A percentile compares a stretch with the other conserved stretches of the same genome.
phyloP scores from a whole-genome alignment of 2,888 invertebrate species.

The Cepaea hortensis region DNA sequence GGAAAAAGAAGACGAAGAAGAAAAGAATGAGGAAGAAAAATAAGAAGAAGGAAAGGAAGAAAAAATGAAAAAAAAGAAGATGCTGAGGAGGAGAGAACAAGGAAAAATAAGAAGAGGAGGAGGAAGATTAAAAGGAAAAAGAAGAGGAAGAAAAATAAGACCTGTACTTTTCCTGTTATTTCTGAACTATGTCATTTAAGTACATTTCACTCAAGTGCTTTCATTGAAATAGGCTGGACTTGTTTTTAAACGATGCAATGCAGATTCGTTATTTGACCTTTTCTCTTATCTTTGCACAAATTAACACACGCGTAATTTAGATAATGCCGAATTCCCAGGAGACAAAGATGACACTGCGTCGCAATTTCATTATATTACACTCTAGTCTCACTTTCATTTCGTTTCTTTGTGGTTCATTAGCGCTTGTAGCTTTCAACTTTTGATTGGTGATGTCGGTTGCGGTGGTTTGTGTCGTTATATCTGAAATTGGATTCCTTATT shows the following conservation, averaged over 20 bases:
- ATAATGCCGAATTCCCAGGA: too few species aligned
- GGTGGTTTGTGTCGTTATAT: too few species aligned
- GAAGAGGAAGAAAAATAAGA: slow-evolving; percentile 4
- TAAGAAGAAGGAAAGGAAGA: not conserved
- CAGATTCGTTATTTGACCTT: too few species aligned
- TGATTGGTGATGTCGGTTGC: too few species aligned
- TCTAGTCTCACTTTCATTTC: not conserved
- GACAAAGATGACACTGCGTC: too few species aligned
- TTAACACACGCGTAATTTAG: too few species aligned
- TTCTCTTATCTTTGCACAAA: too few species aligned
- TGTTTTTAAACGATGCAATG: too few species aligned
- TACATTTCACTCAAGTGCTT: too few species aligned
- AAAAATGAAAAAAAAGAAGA: not conserved
- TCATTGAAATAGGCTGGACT: too few species aligned
- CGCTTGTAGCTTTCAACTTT: not conserved
- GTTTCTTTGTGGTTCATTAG: not conserved
- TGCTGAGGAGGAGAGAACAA: not conserved
- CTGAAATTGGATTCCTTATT: too few species aligned
- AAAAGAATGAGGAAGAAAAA: not conserved
- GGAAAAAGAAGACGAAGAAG: not conserved
- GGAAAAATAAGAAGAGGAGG: not conserved
- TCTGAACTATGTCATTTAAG: too few species aligned
- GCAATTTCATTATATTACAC: not conserved
- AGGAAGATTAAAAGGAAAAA: not conserved
- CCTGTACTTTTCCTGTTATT: not conserved